phyloP scores from a whole-genome alignment of 2,113 vertebrate species.

The Myrmecophaga tridactyla region DNA sequence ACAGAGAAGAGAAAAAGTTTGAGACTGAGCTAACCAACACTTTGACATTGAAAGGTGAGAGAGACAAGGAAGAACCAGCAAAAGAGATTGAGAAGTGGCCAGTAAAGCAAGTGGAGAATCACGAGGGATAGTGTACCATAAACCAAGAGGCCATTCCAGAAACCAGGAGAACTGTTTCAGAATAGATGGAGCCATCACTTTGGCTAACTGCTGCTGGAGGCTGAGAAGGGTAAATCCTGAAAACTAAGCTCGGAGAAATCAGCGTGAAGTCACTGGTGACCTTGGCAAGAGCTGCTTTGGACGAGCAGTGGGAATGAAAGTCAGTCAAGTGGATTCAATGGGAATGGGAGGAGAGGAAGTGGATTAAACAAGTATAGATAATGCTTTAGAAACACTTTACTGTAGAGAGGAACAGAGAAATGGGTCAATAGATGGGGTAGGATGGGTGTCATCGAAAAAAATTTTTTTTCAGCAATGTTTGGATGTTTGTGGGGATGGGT shows the following conservation, averaged over 20 bases:
- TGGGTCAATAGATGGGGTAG: neutral
- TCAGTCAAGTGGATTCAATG: neutral
- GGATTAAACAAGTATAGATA: neutral
- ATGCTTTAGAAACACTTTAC: neutral
- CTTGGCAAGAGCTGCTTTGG: neutral
- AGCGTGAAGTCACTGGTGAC: fast-evolving
- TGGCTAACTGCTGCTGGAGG: too few relatives aligned
- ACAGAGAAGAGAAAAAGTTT: neutral
- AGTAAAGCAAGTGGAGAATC: neutral
- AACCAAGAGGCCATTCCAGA: neutral
- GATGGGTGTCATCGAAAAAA: neutral
- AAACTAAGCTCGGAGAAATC: too few relatives aligned
- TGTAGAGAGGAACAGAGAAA: neutral
- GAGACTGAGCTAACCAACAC: neutral
- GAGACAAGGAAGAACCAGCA: neutral
- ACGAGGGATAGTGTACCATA: too few relatives aligned
- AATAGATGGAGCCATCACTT: too few relatives aligned
- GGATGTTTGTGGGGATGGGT: neutral
- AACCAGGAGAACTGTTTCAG: neutral
- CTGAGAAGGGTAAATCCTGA: neutral
- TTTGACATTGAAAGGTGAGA: neutral
- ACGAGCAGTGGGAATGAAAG: neutral
- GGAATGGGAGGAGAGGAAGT: neutral
- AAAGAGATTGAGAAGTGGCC: neutral
- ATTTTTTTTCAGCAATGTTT: neutral